phyloP scores from a whole-genome alignment of 2,797 vertebrate genomes.

The Enteromius fasciolatus region DNA sequence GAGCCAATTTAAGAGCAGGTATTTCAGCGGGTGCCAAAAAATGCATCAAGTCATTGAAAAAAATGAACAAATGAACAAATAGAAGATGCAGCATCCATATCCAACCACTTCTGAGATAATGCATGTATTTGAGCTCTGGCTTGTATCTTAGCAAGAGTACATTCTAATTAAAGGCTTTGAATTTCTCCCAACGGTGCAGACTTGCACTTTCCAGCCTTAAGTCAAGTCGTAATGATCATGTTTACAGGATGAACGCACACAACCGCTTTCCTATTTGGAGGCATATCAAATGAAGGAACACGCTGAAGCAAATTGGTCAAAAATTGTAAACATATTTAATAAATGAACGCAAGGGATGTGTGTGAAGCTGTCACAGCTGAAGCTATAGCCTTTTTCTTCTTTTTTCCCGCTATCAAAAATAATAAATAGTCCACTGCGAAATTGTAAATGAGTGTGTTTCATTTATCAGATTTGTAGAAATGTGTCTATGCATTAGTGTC shows the following conservation, averaged over 20 bases:
- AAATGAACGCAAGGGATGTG: neutral
- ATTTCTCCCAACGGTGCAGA: neutral
- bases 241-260: neutral
- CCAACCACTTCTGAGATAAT: neutral
- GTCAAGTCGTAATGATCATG: neutral
- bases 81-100: neutral
- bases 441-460: neutral
- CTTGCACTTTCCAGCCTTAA: neutral
- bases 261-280: neutral
- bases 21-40: neutral
- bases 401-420: neutral
- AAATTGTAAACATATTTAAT: neutral
- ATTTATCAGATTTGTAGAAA: neutral
- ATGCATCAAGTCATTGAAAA: neutral
- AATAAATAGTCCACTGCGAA: neutral
- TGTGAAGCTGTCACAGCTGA: neutral
- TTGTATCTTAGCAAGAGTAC: neutral
- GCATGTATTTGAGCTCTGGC: neutral
- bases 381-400: neutral
- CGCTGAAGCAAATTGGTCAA: neutral
- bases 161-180: neutral
- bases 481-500: too few species aligned
- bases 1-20: neutral
- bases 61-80: neutral
- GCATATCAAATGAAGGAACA: neutral